phyloP scores from a whole-genome alignment of 2,113 vertebrate species.

The Raja brachyura region DNA sequence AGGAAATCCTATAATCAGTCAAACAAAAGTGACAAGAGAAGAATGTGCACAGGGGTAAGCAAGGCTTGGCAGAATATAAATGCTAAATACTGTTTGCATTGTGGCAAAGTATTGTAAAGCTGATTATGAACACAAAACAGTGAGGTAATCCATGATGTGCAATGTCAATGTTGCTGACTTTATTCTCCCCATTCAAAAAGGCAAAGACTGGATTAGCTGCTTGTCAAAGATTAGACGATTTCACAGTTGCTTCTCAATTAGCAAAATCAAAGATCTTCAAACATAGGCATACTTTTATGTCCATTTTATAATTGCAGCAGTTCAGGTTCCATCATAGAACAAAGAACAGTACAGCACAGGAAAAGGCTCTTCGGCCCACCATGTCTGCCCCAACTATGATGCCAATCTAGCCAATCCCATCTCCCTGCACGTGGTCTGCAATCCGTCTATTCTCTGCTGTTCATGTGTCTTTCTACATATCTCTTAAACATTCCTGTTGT shows the following conservation, averaged over 20 bases:
- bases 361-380: too few relatives aligned
- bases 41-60: background rate
- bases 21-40: background rate
- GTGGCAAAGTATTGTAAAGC: background rate
- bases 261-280: background rate
- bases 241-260: background rate
- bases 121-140: background rate
- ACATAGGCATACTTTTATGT: background rate
- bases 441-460: too few relatives aligned
- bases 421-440: too few relatives aligned
- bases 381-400: too few relatives aligned
- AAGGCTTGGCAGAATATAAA: background rate
- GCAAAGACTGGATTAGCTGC: background rate
- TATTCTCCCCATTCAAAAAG: background rate
- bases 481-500: too few relatives aligned
- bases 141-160: background rate
- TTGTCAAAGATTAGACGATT: background rate
- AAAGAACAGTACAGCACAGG: too few relatives aligned
- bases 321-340: background rate
- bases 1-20: background rate
- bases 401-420: too few relatives aligned
- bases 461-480: too few relatives aligned
- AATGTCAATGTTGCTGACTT: background rate
- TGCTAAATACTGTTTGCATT: background rate
- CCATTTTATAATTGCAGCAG: background rate